Evolutionary conservation across 2,797 vertebrate species (phyloP), one percentile per base, ranked within the genome.

Genomic region (Platalea minor): DNA sequence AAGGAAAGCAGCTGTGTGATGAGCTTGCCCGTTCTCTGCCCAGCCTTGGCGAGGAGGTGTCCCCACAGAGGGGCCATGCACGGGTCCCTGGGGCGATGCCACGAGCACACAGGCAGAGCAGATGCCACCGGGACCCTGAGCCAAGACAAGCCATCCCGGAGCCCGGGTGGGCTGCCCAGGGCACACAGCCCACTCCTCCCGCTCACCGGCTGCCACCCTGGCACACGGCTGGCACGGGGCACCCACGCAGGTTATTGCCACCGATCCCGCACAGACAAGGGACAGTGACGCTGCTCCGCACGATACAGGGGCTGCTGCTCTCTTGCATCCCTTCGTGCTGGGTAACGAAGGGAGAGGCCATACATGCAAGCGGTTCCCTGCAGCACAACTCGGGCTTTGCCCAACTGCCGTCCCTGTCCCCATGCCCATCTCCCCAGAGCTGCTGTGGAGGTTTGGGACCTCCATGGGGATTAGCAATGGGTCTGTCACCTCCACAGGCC

Each of bases 31-130:
- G 0, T 54, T 60, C 89, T 73, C 72, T 63, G 76, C 75, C 74
- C 33, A 17, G 45, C 73, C 73, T 29, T 4, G 13, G 35, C 41
- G 13, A 17, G 23, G 0, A 2, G 33, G 17, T 3, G 37, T 4
- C 54, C 82, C 41, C 6, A 0, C 10, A 13, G 64, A 20, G 2
- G 2, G 33, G 19, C 3, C 11, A 3, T 0, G 2, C 35, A 3
- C 2, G 0, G 19, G 26, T 50, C 51, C 46, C 46, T 7, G 3
- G 51, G 65, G 68, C 0, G 0, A 48, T 10, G 57, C 75, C n/a
- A 35, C 0, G 1, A 16, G 54, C 37, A 19, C 57, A 8, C 5
- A 18, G 37, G 39, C 59, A n/a, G 33, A 78, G 78, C 83, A 91
- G 85, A 76, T 54, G 69, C 63, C 79, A 70, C 33, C 63, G 15